Evolutionary conservation across 92 coral and sea anemone species (phyloP).

Genomic region (Chrysogorgia sp.): DNA sequence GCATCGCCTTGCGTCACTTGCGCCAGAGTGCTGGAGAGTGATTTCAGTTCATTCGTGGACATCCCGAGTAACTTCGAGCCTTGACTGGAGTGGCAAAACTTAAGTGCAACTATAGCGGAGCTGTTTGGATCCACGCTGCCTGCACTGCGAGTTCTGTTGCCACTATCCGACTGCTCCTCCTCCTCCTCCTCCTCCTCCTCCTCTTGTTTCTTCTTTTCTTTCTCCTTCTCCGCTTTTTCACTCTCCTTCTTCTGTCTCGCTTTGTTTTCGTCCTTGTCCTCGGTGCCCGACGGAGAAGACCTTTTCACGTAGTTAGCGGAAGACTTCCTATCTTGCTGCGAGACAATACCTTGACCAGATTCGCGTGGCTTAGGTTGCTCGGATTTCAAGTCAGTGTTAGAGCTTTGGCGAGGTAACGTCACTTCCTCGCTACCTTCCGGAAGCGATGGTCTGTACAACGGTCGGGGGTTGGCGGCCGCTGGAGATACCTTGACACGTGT

Average conservation of each 20-base stretch:
- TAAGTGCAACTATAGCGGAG: constrained; percentile 28
- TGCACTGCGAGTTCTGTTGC: neutral
- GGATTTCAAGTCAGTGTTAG: constrained; percentile 22
- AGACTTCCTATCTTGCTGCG: constrained; percentile 16
- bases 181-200: constrained; percentile 12
- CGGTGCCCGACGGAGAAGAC: constrained; percentile 47
- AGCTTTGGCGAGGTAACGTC: constrained; percentile 7
- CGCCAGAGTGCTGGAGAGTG: constrained; percentile 28
- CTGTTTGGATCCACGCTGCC: constrained; percentile 5
- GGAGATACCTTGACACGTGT: constrained; percentile 12
- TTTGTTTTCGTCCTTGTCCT: neutral
- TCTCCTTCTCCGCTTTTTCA: neutral
- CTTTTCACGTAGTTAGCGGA: constrained; percentile 19
- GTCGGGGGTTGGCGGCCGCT: constrained; percentile 15
- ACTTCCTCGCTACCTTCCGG: constrained; percentile 31
- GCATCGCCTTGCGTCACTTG: constrained; percentile 28
- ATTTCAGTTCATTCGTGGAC: constrained; percentile 22
- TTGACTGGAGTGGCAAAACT: constrained; percentile 37
- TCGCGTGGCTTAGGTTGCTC: constrained; percentile 61
- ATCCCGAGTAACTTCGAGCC: constrained; percentile 26
- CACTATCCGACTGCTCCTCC: neutral
- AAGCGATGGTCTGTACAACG: constrained; percentile 17
- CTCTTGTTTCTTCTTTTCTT: neutral
- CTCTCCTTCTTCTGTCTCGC: neutral
- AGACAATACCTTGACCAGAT: constrained; percentile 35